Evolutionary conservation across 2,113 vertebrate genomes (phyloP).

Genomic region (Tympanuchus pallidicinctus): DNA sequence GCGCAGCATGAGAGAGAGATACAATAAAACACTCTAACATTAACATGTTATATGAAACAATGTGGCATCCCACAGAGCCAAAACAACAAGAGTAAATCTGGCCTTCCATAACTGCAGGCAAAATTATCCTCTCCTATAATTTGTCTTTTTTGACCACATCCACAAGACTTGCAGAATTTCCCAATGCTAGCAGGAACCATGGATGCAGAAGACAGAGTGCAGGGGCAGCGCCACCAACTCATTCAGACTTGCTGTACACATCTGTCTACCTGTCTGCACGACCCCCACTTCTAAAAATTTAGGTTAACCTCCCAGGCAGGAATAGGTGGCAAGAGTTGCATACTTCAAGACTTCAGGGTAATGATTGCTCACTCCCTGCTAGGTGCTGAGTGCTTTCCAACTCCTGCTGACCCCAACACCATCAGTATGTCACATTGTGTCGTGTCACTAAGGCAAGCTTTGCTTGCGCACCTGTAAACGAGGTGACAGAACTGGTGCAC

Average conservation of each 20-base stretch:
- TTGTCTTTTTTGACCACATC: not conserved
- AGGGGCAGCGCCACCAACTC: not conserved
- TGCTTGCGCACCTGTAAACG: accelerated
- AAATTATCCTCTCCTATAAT: not conserved
- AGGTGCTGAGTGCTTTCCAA: not conserved
- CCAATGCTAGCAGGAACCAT: not conserved
- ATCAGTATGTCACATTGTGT: accelerated
- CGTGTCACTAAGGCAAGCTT: not conserved
- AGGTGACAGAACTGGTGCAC: not conserved
- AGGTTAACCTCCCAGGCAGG: not conserved
- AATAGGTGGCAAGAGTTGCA: not conserved
- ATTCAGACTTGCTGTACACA: not conserved
- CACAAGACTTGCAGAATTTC: not conserved
- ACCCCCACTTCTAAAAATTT: not conserved
- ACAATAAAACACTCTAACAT: constrained; percentile 36
- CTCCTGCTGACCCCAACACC: accelerated
- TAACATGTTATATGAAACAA: not conserved
- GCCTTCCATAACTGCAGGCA: constrained; percentile 19
- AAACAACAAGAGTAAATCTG: constrained; percentile 5
- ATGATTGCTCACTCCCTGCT: not conserved
- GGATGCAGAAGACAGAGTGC: not conserved
- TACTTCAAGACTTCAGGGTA: not conserved
- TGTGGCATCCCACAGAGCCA: constrained; percentile 37
- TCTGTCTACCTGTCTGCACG: accelerated
- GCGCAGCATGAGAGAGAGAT: constrained; percentile 25